phyloP scores from a whole-genome alignment of 2,797 vertebrate species.

The Echiichthys vipera region DNA sequence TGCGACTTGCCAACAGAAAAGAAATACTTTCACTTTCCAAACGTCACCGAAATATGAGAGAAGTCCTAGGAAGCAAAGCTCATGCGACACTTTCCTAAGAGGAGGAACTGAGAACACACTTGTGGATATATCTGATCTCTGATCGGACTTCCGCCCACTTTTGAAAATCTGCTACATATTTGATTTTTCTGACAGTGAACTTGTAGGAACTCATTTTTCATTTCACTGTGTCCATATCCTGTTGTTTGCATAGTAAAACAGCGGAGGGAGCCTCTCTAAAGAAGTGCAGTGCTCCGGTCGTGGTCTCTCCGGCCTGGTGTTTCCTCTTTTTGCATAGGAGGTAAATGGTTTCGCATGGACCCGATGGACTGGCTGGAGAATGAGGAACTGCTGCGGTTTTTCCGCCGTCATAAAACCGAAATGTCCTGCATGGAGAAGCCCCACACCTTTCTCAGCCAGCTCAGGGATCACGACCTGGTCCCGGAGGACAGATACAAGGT shows the following conservation, averaged over 20 bases:
- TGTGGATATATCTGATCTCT: too few species aligned
- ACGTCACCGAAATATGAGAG: slow-evolving; percentile 55
- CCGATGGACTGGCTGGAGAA: slow-evolving; percentile 57
- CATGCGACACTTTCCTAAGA: too few species aligned
- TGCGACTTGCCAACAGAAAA: not conserved
- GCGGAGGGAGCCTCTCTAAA: too few species aligned
- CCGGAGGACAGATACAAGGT: slow-evolving; percentile 68
- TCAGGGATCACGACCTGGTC: slow-evolving; percentile 77
- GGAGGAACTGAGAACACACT: not conserved
- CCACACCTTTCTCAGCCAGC: slow-evolving; percentile 69
- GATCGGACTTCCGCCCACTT: not conserved
- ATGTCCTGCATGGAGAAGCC: slow-evolving; percentile 78
- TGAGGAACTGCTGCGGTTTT: slow-evolving; percentile 53
- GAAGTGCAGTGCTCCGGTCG: too few species aligned
- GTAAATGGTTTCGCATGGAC: too few species aligned
- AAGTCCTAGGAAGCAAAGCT: too few species aligned
- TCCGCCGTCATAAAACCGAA: slow-evolving; percentile 74
- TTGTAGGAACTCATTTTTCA: not conserved
- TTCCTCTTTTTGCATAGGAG: not conserved
- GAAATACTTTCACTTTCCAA: slow-evolving; percentile 57
- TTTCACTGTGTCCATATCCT: not conserved
- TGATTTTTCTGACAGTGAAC: not conserved
- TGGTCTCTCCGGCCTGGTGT: not conserved
- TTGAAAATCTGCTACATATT: not conserved
- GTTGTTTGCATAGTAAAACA: rapidly evolving